Evolutionary conservation across 2,113 vertebrate genomes (phyloP).

Genomic region (Microtus montanus): DNA sequence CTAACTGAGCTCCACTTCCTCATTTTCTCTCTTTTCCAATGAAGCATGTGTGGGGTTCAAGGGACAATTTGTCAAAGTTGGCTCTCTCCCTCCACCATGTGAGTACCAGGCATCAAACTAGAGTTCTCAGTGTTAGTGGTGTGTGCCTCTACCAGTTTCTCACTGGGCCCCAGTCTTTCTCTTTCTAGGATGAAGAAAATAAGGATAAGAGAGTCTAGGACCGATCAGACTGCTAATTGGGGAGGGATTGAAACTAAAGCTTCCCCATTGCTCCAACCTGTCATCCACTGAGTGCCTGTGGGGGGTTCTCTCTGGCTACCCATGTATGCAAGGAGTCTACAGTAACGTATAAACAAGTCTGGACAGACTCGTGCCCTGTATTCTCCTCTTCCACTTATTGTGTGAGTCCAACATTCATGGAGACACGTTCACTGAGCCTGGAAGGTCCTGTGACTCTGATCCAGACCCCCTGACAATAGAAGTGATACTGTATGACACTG

Average conservation of each 20-base stretch:
- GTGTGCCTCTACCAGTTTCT: neutral
- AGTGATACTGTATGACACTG: neutral
- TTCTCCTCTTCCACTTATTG: neutral
- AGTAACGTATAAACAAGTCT: neutral
- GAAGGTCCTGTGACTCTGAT: neutral
- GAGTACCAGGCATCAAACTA: neutral
- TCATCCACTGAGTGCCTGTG: neutral
- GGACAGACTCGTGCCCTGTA: neutral
- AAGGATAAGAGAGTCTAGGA: neutral
- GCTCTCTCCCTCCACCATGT: neutral
- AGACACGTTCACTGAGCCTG: no score
- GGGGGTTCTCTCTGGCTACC: no score
- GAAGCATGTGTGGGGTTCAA: neutral
- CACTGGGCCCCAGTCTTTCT: neutral
- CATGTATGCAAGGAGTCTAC: no score
- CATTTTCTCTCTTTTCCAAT: neutral
- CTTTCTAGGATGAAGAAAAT: neutral
- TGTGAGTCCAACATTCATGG: neutral
- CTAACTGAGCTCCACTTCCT: neutral
- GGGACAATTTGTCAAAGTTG: neutral
- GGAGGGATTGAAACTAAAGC: neutral
- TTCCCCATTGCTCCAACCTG: fast-evolving
- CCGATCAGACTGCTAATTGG: neutral
- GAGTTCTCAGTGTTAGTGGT: neutral
- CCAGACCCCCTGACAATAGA: neutral